Evolutionary conservation across 2,888 invertebrate species (phyloP), one percentile per base, ranked within the genome.

Genomic region (Synanthedon andrenaeformis): DNA sequence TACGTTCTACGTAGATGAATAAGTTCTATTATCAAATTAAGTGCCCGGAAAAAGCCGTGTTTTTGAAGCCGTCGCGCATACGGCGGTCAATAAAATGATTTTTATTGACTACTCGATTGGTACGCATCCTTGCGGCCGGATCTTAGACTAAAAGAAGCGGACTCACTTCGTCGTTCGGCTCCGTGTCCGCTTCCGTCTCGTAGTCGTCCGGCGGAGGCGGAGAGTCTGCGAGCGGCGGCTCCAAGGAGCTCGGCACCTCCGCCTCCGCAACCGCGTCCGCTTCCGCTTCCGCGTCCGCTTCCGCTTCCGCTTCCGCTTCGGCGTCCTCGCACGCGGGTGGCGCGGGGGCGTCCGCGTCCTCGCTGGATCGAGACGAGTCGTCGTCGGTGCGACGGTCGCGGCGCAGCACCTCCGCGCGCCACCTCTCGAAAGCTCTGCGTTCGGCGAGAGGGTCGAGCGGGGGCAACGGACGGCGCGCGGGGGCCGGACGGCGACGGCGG

Each of bases 351-450:
- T 65, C 71, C 57, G 65, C 67, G 58, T 79, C 76, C 56, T 74
- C 74, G 63, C 74, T 72, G 51, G 78, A 77, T 54, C 71, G 78
- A 5, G 61, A 60, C 42, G 67, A 65, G 58, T 71, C 74, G 51
- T 62, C 69, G 53, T 58, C 67, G 56, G 61, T 52, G 51, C 53
- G 51, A 35, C 41, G 4, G 51, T 52, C 55, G 51, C 69, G 68
- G 14, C 74, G 70, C 56, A 77, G 60, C 57, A 78, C 73, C 53
- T 71, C 74, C 17, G 72, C 76, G 3, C 81, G 79, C 82, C 83
- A 82, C 3, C 75, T 75, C 56, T 81, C 80, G 68, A 82, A 82
- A 42, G 82, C 82, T 55, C 70, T 73, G 5, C 82, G 67, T 65
- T 80, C 81, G 13, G 74, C 76, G 52, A 58, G 65, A 57, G 76